Conservation (phyloP, 2,888 invertebrate genomes). For the Listrodromus nycthemerus region DNA sequence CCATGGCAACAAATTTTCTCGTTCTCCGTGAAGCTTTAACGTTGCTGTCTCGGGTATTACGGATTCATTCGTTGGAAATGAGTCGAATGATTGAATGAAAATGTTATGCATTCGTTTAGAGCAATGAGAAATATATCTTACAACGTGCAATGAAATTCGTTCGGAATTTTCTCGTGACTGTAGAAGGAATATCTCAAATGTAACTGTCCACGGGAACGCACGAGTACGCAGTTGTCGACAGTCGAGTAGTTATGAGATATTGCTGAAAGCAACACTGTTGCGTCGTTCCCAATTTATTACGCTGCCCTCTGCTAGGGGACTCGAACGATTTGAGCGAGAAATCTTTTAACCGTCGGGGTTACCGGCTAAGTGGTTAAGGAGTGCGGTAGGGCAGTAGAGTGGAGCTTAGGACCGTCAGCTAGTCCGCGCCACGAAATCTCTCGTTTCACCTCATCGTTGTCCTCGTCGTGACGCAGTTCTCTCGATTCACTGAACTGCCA, state of each 20-base stretch:
- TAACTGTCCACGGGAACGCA: neutral
- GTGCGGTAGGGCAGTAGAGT: conserved; percentile 59
- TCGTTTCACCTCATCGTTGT: conserved; percentile 23
- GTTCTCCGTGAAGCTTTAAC: neutral
- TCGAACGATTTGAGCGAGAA: conserved; percentile 19
- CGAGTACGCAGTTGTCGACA: conserved; percentile 8
- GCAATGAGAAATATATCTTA: neutral
- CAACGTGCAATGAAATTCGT: conserved; percentile 1
- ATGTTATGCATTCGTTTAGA: neutral
- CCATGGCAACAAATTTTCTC: too few relatives aligned
- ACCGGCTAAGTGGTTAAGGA: conserved; percentile 39
- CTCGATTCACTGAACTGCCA: conserved; percentile 42
- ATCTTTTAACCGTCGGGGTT: conserved; percentile 38
- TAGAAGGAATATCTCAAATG: conserved; percentile 2
- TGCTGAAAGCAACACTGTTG: conserved; percentile 37
- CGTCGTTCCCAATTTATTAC: conserved; percentile 31
- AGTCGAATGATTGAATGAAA: neutral
- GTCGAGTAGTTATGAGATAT: conserved; percentile 29
- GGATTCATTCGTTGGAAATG: neutral
- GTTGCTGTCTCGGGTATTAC: neutral
- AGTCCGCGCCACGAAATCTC: conserved; percentile 5
- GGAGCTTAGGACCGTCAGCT: conserved; percentile 26
- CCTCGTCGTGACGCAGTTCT: conserved; percentile 67
- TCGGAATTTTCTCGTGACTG: neutral
- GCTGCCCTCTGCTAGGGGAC: conserved; percentile 26